Evolutionary conservation across 2,797 vertebrate species (phyloP).

Genomic region (Mormyrus hasselquistii): DNA sequence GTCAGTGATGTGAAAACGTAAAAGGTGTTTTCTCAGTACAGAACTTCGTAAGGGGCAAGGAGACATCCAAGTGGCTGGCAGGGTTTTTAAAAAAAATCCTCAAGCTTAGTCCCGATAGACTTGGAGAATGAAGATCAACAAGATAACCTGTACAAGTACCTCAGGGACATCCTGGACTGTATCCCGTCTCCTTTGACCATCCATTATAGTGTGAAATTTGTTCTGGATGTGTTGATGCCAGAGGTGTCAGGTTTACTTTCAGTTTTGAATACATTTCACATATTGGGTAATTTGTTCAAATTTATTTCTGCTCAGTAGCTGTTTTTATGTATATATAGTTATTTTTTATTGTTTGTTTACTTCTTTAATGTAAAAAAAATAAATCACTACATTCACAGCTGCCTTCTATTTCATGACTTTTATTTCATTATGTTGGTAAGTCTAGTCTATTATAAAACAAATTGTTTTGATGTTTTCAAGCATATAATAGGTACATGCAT

Average conservation of each 20-base stretch:
- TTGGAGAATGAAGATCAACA: not conserved
- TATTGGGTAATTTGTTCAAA: not conserved
- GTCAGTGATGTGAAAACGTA: not conserved
- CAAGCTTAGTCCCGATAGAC: not conserved
- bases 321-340: not conserved
- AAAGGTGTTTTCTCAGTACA: not conserved
- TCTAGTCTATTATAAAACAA: not conserved
- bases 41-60: not conserved
- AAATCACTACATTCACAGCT: not conserved
- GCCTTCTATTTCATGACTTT: not conserved
- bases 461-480: not conserved
- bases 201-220: not conserved
- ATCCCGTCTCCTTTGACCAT: not conserved
- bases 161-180: not conserved
- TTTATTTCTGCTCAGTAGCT: not conserved
- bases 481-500: not conserved
- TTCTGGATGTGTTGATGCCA: not conserved
- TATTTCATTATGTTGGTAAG: too few species aligned
- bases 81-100: not conserved
- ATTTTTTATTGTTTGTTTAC: not conserved
- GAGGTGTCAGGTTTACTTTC: not conserved
- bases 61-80: not conserved
- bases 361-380: too few species aligned
- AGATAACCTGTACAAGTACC: too few species aligned
- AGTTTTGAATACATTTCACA: not conserved